Percentiles rank a stretch among this genome's conserved stretches.
These are phyloP conservation scores for Tholera decimalis DNA, from an alignment of 2,888 invertebrate genomes.

Conservation along the genomic window DNA sequence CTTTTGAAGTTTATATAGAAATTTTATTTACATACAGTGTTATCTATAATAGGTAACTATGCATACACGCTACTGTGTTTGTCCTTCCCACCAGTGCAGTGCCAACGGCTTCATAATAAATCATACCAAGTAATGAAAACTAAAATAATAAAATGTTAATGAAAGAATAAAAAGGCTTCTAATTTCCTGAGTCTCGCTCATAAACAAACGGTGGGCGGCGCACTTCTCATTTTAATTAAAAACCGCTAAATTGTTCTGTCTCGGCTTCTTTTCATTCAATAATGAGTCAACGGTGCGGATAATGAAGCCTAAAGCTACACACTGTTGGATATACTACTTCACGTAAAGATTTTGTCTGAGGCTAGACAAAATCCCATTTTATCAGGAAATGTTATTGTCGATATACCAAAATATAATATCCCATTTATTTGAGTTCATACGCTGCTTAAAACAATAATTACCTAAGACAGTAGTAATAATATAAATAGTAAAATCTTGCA, in stretches of 20 bases:
- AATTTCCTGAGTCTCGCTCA: constrained; percentile 53
- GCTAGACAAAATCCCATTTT: too few relatives aligned
- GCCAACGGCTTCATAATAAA: not conserved
- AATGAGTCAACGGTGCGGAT: constrained; percentile 60
- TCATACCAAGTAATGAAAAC: constrained; percentile 3
- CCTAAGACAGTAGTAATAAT: too few relatives aligned
- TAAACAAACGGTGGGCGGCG: constrained; percentile 38
- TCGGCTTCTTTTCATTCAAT: constrained; percentile 64
- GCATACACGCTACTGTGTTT: not conserved
- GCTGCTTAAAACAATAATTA: too few relatives aligned
- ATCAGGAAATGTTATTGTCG: too few relatives aligned
- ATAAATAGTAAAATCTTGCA: too few relatives aligned
- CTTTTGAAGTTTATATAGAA: too few relatives aligned
- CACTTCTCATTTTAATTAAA: constrained; percentile 66
- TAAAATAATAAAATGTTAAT: constrained; percentile 30
- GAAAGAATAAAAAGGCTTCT: constrained; percentile 50
- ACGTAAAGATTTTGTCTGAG: not conserved
- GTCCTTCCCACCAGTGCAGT: not conserved
- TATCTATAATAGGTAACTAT: too few relatives aligned
- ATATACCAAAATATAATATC: too few relatives aligned
- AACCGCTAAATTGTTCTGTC: constrained; percentile 65
- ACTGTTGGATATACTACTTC: constrained; percentile 8
- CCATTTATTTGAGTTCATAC: too few relatives aligned
- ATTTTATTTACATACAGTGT: too few relatives aligned
- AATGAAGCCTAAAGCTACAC: constrained; percentile 51